Evolutionary conservation across 2,888 invertebrate genomes (phyloP), one percentile per base, ranked within the genome.

Genomic region (Pomacea canaliculata): DNA sequence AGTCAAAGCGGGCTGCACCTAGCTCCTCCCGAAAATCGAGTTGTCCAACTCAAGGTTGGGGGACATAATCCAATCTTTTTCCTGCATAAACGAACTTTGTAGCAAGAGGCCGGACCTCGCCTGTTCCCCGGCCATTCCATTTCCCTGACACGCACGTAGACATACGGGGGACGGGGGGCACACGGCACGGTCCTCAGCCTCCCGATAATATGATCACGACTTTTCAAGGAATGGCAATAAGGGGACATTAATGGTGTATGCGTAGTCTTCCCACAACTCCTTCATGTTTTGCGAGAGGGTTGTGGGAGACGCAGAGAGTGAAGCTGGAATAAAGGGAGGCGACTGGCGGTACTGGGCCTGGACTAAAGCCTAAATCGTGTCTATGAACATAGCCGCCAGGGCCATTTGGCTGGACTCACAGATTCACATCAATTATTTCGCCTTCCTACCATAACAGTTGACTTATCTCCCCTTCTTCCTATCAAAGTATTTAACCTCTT

Each of bases 11-110:
- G 23, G 46, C 23, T 56, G 51, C 70, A 56, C 49, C 51, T n/a
- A 19, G 70, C 51, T 23, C 51, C 23, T n/a, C 51, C 23, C 13
- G 51, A n/a, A 51, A 56, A 70, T 56, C 70, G 70, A 70, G 70
- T 70, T 70, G 51, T 56, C 56, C 51, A 23, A 23, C 51, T 27
- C 23, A n/a, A 51, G 56, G 19, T n/a, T 18, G 7, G 49, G 51
- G 51, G 13, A 13, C 19, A 51, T 51, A 70, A 68, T 68, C 68
- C 68, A 68, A 68, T 68, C 68, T 68, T 46, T 68, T 68, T 46
- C 68, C 37, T 68, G 68, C 68, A 68, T 46, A 68, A 68, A 68
- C 68, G 68, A 46, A 27, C 63, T 63, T 63, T n/a, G 16, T 63
- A 19, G n/a, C 63, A 10, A 23, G 63, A 63, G 63, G 10, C 27